Percentiles rank a stretch among this genome's conserved stretches.
Evolutionary conservation across 2,888 invertebrate genomes (phyloP).

Genomic region (Macropis europaea): DNA sequence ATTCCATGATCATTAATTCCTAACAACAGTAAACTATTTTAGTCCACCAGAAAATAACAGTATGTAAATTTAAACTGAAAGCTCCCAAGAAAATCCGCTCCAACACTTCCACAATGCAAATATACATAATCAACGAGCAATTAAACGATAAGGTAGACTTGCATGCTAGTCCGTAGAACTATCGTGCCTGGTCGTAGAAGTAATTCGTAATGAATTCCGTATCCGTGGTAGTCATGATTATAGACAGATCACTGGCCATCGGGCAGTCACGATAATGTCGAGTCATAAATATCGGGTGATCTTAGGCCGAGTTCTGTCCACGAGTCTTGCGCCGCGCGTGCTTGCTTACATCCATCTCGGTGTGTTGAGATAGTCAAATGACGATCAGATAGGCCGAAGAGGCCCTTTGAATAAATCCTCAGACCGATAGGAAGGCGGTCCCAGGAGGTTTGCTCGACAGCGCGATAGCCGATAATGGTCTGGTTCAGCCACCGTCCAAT

Average conservation of each 20-base stretch:
- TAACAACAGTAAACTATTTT: too few species aligned
- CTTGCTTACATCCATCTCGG: slow-evolving; percentile 64
- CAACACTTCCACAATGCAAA: too few species aligned
- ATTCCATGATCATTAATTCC: too few species aligned
- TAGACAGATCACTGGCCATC: slow-evolving; percentile 50
- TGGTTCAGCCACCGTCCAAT: slow-evolving; percentile 70
- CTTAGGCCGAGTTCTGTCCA: slow-evolving; percentile 44
- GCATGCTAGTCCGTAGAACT: too few species aligned
- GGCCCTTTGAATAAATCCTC: slow-evolving; percentile 72
- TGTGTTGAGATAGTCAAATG: slow-evolving; percentile 67
- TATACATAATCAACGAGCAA: too few species aligned
- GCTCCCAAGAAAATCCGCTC: too few species aligned
- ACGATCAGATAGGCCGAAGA: slow-evolving; percentile 63
- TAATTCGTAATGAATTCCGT: slow-evolving; percentile 39
- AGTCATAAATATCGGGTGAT: slow-evolving; percentile 54
- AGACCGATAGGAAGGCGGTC: slow-evolving; percentile 68
- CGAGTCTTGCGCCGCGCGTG: slow-evolving; percentile 57
- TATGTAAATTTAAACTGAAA: too few species aligned
- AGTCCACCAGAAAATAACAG: too few species aligned
- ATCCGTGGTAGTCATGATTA: slow-evolving; percentile 29
- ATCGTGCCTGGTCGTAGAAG: too few species aligned
- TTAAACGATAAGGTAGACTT: too few species aligned
- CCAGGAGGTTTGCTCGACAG: slow-evolving; percentile 66
- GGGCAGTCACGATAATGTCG: slow-evolving; percentile 32
- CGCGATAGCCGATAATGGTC: slow-evolving; percentile 73